Evolutionary conservation across 2,888 invertebrate species (phyloP).

Genomic region (Plutella xylostella): DNA sequence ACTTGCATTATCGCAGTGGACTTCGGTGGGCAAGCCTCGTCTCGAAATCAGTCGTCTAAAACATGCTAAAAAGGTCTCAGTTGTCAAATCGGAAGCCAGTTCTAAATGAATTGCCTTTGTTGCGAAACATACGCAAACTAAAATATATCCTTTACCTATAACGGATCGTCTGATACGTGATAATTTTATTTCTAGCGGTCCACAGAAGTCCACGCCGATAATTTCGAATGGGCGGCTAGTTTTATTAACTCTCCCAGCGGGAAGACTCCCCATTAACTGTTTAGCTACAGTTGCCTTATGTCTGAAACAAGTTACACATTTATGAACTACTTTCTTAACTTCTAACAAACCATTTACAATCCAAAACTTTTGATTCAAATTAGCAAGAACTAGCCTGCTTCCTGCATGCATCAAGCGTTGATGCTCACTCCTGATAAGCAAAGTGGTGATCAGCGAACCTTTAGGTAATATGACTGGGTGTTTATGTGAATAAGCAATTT

Average conservation of each 20-base stretch:
- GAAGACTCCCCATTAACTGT: slow-evolving; percentile 17
- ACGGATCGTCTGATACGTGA: slow-evolving; percentile 11
- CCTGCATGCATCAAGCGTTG: slow-evolving; percentile 11
- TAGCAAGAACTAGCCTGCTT: slow-evolving; percentile 7
- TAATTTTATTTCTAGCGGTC: slow-evolving; percentile 14
- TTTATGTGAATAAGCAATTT: too few species aligned
- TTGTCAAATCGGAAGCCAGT: slow-evolving; percentile 4
- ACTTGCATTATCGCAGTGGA: neutral
- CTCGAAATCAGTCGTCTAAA: neutral
- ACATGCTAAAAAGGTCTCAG: neutral
- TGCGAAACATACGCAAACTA: slow-evolving; percentile 14
- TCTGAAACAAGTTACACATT: slow-evolving; percentile 18
- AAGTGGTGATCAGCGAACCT: neutral
- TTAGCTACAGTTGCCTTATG: slow-evolving; percentile 12
- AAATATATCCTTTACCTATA: slow-evolving; percentile 15
- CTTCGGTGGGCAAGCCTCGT: neutral
- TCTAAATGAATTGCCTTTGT: slow-evolving; percentile 14
- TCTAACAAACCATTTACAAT: slow-evolving; percentile 13
- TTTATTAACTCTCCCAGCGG: slow-evolving; percentile 8
- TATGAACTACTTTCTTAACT: slow-evolving; percentile 16
- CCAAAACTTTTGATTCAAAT: slow-evolving; percentile 15
- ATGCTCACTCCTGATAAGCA: slow-evolving; percentile 7
- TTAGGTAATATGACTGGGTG: slow-evolving; percentile 1
- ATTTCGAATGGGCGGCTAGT: slow-evolving; percentile 13
- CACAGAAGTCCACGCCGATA: slow-evolving; percentile 16